phyloP scores from a whole-genome alignment of 2,888 invertebrate genomes.

The Euspilapteryx auroguttella region DNA sequence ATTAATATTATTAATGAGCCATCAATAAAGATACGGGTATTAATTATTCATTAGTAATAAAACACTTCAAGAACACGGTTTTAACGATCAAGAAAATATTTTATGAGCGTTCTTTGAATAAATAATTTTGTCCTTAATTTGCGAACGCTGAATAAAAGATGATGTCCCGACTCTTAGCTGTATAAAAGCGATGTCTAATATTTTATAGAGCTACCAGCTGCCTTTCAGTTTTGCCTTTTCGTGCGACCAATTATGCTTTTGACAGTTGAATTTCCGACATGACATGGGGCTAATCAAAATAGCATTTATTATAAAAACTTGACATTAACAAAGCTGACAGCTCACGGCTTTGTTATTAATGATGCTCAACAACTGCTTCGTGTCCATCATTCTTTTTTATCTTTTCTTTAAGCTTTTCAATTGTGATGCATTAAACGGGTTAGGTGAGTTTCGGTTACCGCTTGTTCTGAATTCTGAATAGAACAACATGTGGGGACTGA shows the following conservation, averaged over 20 bases:
- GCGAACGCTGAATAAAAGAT: constrained; percentile 2
- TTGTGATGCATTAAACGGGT: too few species aligned
- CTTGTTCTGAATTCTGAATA: too few species aligned
- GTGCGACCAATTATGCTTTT: constrained; percentile 58
- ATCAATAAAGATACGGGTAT: not conserved
- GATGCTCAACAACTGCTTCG: constrained; percentile 18
- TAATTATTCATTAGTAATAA: constrained; percentile 4
- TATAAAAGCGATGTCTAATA: too few species aligned
- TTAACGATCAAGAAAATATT: constrained; percentile 4
- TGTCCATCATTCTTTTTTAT: constrained; percentile 25
- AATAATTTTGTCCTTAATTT: constrained; percentile 4
- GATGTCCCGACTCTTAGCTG: constrained; percentile 19
- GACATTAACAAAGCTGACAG: constrained; percentile 55
- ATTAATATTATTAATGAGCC: not conserved
- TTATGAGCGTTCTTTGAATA: constrained; percentile 4
- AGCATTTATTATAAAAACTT: constrained; percentile 56
- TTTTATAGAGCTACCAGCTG: too few species aligned
- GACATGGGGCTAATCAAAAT: constrained; percentile 66
- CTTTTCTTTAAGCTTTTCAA: constrained; percentile 22
- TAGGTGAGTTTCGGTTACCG: too few species aligned
- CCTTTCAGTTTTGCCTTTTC: constrained; percentile 23
- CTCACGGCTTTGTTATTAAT: constrained; percentile 57
- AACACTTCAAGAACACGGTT: constrained; percentile 5
- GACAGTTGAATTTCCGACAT: constrained; percentile 62
- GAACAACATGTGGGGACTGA: too few species aligned